Base-by-base conservation (phyloP, 2,797 vertebrate species). In the Mionectes olivaceus region DNA sequence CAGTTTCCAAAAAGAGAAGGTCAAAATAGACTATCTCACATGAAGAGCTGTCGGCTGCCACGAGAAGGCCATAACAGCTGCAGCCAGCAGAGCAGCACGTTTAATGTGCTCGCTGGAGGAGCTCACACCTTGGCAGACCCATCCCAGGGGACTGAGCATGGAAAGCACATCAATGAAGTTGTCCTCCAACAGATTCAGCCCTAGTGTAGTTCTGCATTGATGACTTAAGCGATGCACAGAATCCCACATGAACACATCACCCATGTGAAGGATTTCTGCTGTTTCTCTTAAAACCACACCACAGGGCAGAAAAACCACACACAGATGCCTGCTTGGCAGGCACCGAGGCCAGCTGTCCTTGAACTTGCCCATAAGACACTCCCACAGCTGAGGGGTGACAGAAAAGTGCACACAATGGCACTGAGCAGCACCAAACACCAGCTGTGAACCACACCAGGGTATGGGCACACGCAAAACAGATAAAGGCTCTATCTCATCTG, bases 1-100 rank as follows among this genome's bases (percentile, higher is more conserved):
- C 96, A 95, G 77, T 79, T 96, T 97, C 96, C 64, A 33, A 73
- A 95, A 83, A 90, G 79, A 95, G 94, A 93, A 97, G 91, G 93
- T 97, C 95, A 95, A 43, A 93, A 87, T 35, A 88, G 92, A 80
- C 73, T n/a, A 2, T 71, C 52, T 81, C 87, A 33, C 25, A 4
- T 33, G 79, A 94, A 71, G 74, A 68, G 27, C 53, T 41, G 32
- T n/a, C 1, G 1, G 74, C 82, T 79, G 56, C 93, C 89, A 78
- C 6, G 32, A 94, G 71, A 68, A 83, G 76, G 27, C 74, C 39
- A 10, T 11, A 81, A 82, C 10, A 83, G 49, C 57, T 52, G 39
- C 55, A 93, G 81, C 82, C 85, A 70, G 77, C 19, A 10, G 52
- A 85, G 47, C 44, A 57, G 65, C 9, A 35, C 2, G 0, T 63